These are phyloP conservation scores for Pseudobourletiella spinata DNA, from an alignment of 1,140 invertebrate species.

Conservation along the genomic window DNA sequence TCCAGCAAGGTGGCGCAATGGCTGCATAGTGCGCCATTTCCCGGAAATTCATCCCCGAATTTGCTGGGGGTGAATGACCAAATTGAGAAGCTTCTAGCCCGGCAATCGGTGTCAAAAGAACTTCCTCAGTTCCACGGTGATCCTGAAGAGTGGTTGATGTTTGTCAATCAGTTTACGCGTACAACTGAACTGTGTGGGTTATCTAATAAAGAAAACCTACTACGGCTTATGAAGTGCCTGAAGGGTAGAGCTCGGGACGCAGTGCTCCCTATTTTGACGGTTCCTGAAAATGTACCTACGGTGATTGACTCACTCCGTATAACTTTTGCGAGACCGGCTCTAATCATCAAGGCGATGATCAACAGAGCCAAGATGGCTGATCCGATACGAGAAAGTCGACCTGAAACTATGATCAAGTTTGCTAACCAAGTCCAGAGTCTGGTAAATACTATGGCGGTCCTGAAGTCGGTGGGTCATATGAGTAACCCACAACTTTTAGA, in stretches of 20 bases:
- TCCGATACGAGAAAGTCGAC: too few species aligned
- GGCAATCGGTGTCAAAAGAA: background rate
- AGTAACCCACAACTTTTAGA: background rate
- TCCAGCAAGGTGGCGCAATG: too few species aligned
- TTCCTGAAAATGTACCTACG: background rate
- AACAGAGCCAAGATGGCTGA: background rate
- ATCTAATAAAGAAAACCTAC: background rate
- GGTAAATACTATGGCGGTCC: background rate
- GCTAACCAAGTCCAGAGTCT: background rate
- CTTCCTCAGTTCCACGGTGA: background rate
- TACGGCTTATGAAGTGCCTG: background rate
- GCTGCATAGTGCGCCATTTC: too few species aligned
- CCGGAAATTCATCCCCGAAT: too few species aligned
- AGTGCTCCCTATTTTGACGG: too few species aligned
- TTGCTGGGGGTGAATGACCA: background rate
- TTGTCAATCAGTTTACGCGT: background rate
- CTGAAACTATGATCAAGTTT: too few species aligned
- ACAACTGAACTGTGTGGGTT: background rate
- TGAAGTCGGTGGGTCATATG: background rate
- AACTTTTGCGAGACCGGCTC: background rate
- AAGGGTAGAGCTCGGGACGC: background rate
- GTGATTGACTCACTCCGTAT: background rate
- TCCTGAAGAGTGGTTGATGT: background rate
- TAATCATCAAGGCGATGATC: background rate
- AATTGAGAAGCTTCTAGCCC: background rate